Percentiles rank a stretch among this genome's conserved stretches.
Conservation (phyloP, 2,113 vertebrate genomes). For the Ailurus styani region DNA sequence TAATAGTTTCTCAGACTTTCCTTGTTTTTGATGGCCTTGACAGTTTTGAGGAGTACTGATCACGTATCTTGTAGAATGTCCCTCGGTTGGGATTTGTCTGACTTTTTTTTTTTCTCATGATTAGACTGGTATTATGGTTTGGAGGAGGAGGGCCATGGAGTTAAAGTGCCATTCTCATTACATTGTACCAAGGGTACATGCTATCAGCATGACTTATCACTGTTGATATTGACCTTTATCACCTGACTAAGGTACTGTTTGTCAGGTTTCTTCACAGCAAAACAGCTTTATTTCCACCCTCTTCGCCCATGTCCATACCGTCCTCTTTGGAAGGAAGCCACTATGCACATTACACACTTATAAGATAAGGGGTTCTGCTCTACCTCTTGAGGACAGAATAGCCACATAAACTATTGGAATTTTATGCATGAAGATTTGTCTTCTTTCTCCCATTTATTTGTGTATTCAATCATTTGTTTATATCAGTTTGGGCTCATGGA, state of each 20-base stretch:
- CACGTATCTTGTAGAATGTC: not conserved
- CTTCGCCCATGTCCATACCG: not conserved
- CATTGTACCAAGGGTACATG: not conserved
- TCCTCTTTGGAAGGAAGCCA: not conserved
- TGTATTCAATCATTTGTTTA: not conserved
- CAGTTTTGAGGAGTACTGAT: not conserved
- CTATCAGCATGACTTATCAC: not conserved
- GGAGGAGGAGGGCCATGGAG: not conserved
- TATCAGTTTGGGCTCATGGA: not conserved
- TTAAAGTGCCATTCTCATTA: not conserved
- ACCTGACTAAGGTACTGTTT: too few relatives aligned
- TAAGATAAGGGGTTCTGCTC: rapidly evolving
- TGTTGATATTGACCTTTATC: not conserved
- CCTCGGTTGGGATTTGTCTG: not conserved
- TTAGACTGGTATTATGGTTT: not conserved
- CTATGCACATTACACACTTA: not conserved
- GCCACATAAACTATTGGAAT: not conserved
- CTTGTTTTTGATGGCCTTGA: not conserved
- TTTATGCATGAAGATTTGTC: not conserved
- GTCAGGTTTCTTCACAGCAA: not conserved
- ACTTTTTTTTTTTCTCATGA: not conserved
- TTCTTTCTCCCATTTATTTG: conserved; percentile 20
- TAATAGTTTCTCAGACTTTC: not conserved
- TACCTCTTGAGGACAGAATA: not conserved
- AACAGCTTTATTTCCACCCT: not conserved